Evolutionary conservation across 1,140 invertebrate genomes (phyloP), one percentile per base, ranked within the genome.

Genomic region (Drosophila sp.): DNA sequence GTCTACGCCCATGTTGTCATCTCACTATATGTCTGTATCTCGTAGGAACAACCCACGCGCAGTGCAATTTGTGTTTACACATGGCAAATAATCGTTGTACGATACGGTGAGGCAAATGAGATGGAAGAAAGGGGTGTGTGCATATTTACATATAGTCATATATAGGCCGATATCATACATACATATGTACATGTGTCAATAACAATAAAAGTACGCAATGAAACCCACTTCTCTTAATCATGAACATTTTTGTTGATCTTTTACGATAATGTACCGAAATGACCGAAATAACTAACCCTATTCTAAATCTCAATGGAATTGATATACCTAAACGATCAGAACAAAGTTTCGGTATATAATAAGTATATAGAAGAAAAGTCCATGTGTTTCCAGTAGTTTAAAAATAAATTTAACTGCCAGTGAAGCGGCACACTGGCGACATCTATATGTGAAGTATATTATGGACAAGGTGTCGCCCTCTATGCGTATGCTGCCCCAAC

Each of bases 1-100:
- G 17, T 17, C 17, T 17, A 17, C 17, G 17, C 17, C 17, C 17
- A 17, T 17, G 17, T 17, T 17, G 17, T 17, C 17, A 17, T 17
- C 17, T 17, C 17, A 8, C 6, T 35, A 35, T 7, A 8, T 35
- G 1, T 8, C 1, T 35, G 11, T 38, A 38, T 38, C 35, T 38
- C 8, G 35, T 11, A 23, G 17, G 3, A 33, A n/a, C 7, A 17
- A 17, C 55, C 8, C 55, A 35, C 55, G 32, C 55, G 56, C 8
- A 32, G 8, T 35, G 56, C 56, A 58, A 58, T 35, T 58, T 35
- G n/a, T 58, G 56, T 58, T 58, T 58, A 58, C 56, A 38, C 56
- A 38, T 58, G 56, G 32, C 56, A 58, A 58, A 58, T 25, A 58
- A 58, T 7, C 23, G 44, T 27, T 50, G 44, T 25, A 23, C 32